phyloP scores from a whole-genome alignment of 1,140 invertebrate genomes.

The Drosophila melanica region DNA sequence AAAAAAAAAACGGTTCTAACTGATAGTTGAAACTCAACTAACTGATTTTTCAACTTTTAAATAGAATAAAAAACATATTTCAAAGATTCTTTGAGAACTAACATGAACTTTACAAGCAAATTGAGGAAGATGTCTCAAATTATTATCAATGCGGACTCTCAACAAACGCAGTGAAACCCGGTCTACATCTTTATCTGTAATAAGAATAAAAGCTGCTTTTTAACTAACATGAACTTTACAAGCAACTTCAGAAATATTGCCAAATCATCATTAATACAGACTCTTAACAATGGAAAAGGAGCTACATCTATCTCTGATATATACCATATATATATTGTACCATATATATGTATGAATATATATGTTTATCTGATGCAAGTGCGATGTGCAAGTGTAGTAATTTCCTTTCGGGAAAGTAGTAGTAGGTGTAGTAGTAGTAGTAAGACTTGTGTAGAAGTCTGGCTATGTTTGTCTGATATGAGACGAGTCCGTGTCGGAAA shows the following conservation, averaged over 20 bases:
- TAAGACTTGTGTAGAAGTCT: slow-evolving; percentile 3
- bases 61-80: too few species aligned
- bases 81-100: too few species aligned
- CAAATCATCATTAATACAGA: too few species aligned
- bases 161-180: neutral
- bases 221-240: neutral
- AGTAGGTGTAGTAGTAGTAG: neutral
- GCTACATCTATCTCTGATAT: slow-evolving; percentile 1
- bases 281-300: neutral
- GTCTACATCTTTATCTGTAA: neutral
- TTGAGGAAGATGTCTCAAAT: neutral
- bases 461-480: slow-evolving; percentile 35
- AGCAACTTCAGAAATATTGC: neutral
- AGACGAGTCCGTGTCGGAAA: slow-evolving; percentile 20
- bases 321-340: neutral
- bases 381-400: slow-evolving; percentile 12
- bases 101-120: slow-evolving; percentile 1
- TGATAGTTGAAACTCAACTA: too few species aligned
- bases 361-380: slow-evolving; percentile 12
- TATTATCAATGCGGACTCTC: too few species aligned
- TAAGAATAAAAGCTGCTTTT: too few species aligned
- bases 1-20: too few species aligned
- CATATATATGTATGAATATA: neutral
- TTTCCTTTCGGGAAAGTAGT: neutral
- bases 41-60: too few species aligned